Evolutionary conservation across 2,797 vertebrate genomes (phyloP).

Genomic region (Limnodromus scolopaceus): DNA sequence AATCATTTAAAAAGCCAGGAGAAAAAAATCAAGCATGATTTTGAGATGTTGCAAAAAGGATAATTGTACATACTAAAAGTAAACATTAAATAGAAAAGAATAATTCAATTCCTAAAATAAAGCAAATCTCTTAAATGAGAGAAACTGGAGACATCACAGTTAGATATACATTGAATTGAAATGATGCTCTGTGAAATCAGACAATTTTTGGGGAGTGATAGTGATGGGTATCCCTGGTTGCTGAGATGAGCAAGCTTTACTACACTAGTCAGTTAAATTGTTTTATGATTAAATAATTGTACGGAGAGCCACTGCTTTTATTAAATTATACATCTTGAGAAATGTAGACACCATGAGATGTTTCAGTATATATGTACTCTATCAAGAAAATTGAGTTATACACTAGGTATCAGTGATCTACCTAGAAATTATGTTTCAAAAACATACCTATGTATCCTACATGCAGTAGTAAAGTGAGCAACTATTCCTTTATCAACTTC

Average conservation of each 20-base stretch:
- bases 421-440: not conserved
- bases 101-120: not conserved
- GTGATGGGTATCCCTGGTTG: not conserved
- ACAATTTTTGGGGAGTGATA: not conserved
- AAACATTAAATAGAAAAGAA: not conserved
- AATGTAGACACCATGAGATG: not conserved
- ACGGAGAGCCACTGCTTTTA: not conserved
- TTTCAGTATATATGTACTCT: not conserved
- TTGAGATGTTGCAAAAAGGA: not conserved
- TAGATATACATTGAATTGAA: not conserved
- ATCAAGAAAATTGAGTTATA: not conserved
- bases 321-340: not conserved
- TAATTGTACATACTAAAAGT: not conserved
- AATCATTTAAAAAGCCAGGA: constrained; percentile 18
- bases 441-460: not conserved
- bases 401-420: not conserved
- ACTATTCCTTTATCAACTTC: not conserved
- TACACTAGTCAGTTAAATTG: not conserved
- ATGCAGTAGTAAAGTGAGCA: not conserved
- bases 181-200: not conserved
- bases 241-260: not conserved
- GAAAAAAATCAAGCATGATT: constrained; percentile 11
- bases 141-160: not conserved
- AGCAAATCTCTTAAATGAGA: not conserved
- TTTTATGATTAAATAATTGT: not conserved